Conservation (phyloP, 2,888 invertebrate species). For the Eumacrocentrus americanus region DNA sequence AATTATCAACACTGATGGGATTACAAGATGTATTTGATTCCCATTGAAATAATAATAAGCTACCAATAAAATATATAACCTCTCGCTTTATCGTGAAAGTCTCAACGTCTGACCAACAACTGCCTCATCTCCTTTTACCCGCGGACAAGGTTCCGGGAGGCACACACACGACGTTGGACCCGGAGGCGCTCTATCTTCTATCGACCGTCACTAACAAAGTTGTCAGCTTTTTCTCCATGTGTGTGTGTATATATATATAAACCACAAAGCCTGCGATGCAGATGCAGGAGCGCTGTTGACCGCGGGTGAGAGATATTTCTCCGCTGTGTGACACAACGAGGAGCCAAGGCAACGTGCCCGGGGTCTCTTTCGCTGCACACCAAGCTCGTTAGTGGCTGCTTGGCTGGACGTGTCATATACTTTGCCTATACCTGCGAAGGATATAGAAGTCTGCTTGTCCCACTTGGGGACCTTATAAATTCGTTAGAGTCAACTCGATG, state of each 20-base stretch:
- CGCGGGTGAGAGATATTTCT: constrained; percentile 46
- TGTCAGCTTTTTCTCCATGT: no score
- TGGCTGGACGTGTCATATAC: constrained; percentile 39
- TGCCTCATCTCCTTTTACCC: constrained; percentile 1
- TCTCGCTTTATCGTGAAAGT: neutral
- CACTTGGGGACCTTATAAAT: constrained; percentile 40
- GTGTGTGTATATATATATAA: no score
- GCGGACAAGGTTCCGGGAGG: no score
- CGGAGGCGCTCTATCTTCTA: no score
- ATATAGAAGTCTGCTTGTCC: constrained; percentile 1
- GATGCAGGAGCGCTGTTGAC: constrained; percentile 37
- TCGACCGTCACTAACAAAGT: no score
- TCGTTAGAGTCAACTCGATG: constrained; percentile 22
- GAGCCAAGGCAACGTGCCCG: constrained; percentile 24
- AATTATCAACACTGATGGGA: neutral
- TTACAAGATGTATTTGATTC: neutral
- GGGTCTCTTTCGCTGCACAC: constrained; percentile 23
- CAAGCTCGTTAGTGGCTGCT: constrained; percentile 48
- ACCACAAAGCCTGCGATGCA: no score
- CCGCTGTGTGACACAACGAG: constrained; percentile 42
- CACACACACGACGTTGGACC: no score
- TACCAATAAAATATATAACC: neutral
- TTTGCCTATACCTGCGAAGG: constrained; percentile 25
- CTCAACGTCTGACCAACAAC: constrained; percentile 2
- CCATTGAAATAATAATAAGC: neutral